phyloP scores from a whole-genome alignment of 2,888 invertebrate species.

The Eupeodes luniger region DNA sequence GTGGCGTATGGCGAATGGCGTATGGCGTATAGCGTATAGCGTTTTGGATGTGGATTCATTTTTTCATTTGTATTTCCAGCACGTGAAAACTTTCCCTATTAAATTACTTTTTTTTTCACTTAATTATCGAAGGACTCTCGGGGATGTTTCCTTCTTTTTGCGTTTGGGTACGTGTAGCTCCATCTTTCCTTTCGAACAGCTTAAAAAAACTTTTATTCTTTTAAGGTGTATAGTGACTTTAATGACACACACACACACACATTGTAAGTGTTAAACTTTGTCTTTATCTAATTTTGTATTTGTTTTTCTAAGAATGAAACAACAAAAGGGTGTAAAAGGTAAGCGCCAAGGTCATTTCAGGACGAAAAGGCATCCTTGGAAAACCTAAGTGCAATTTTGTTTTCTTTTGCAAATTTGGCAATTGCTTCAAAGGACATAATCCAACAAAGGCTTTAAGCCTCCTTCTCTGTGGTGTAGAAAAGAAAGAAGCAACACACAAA shows the following conservation, averaged over 20 bases:
- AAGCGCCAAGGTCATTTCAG: constrained; percentile 51
- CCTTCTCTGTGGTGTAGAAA: not conserved
- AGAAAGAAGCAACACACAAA: not conserved
- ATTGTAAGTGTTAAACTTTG: not conserved
- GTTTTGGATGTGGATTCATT: constrained; percentile 10
- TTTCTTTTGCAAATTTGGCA: constrained; percentile 13
- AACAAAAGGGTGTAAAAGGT: constrained; percentile 8
- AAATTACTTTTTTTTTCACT: constrained; percentile 68
- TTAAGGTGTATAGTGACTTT: not conserved
- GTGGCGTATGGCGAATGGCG: not conserved
- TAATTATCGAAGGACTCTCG: constrained; percentile 65
- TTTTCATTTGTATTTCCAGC: constrained; percentile 68
- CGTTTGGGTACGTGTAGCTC: constrained; percentile 15
- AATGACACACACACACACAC: constrained; percentile 8
- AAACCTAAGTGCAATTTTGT: not conserved
- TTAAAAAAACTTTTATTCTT: not conserved
- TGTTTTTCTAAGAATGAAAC: not conserved
- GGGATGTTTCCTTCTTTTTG: constrained; percentile 41
- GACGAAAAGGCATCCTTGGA: constrained; percentile 8
- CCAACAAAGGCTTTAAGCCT: not conserved
- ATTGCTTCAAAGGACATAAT: constrained; percentile 18
- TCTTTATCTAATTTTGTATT: not conserved
- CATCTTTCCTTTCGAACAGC: not conserved
- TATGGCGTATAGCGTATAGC: not conserved
- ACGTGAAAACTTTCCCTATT: constrained; percentile 74